Evolutionary conservation across 2,888 invertebrate genomes (phyloP), one percentile per base, ranked within the genome.

Genomic region (Aspidiotus rigidus): DNA sequence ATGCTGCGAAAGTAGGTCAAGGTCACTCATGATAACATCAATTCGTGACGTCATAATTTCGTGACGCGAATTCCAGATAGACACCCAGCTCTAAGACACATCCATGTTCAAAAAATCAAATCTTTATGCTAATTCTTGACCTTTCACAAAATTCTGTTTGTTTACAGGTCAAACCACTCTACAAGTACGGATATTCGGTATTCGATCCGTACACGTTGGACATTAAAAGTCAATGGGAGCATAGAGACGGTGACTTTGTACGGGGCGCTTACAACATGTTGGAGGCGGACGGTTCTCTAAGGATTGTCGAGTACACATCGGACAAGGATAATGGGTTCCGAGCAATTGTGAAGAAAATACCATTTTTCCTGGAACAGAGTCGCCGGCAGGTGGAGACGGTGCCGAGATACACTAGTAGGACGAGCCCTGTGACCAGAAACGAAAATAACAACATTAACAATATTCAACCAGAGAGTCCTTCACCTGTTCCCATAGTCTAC

Each of bases 191-290:
- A 71, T 80, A 80, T 73, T 78, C 78, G 64, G 80, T 80, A 57
- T 78, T 79, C 73, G 80, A 80, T 73, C 76, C 79, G n/a, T 79
- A 79, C 74, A 79, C 79, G 10, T 78, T 79, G 73, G 80, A 80
- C 73, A 77, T 79, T 70, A 80, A 80, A 74, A 78, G 76, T 70
- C 79, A 79, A 72, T 79, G 79, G 78, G 80, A 80, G 73, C 78
- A 79, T 40, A 74, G 80, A 59, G 79, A 80, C 70, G 80, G 80
- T 7, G 79, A 80, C 71, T 76, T 76, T 70, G 80, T 80, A 69
- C 77, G 78, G 71, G 80, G 80, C 7, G 77, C 79, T 74, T 80
- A 80, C 75, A 78, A 78, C 60, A 72, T 75, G 71, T 70, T 75
- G 67, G 73, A 74, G 62, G 75, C 74, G 66, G 74, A 74, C 71